Evolutionary conservation across 2,888 invertebrate species (phyloP), one percentile per base, ranked within the genome.

Genomic region (Nemurella pictetii): DNA sequence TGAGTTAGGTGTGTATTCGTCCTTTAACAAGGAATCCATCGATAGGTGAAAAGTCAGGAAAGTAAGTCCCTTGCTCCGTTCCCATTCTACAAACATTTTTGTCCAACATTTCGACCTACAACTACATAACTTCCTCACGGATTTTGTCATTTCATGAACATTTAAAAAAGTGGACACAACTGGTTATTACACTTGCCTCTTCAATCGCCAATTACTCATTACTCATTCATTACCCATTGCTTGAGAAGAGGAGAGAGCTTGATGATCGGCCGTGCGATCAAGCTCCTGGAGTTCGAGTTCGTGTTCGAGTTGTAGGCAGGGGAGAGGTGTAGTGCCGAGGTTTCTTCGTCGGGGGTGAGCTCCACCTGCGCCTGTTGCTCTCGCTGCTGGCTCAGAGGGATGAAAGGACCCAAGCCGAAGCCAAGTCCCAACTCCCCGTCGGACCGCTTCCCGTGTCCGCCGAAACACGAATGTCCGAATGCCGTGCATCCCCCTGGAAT

Each of bases 401-500:
- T 29, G 26, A 35, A 30, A 5, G 80, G 80, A 12, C 72, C 30
- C n/a, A 36, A 9, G 2, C 30, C 78, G 5, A 26, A 27, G 73
- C 29, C 80, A 7, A 35, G 27, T 0, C 84, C 25, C 28, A 83
- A 32, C 26, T 30, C 84, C 36, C 75, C 84, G 55, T 86, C 86
- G 4, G 86, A 84, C 26, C 95, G 91, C 89, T 95, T 95, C 4
- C 95, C 95, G 88, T 95, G 95, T 0, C 94, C 95, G 0, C 95
- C 95, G 88, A 93, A 95, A 89, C 95, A 95, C 0, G 95, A 94
- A 88, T 95, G 95, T 0, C 95, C 95, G 87, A 94, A 95, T 0
- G 94, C 92, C 15, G 94, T 93, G 88, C 95, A 95, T 0, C 94
- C 94, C 85, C 94, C 95, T 95, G 89, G 9, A 90, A 85, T 2